phyloP scores from a whole-genome alignment of 2,797 vertebrate genomes.

The Harpagifer antarcticus region DNA sequence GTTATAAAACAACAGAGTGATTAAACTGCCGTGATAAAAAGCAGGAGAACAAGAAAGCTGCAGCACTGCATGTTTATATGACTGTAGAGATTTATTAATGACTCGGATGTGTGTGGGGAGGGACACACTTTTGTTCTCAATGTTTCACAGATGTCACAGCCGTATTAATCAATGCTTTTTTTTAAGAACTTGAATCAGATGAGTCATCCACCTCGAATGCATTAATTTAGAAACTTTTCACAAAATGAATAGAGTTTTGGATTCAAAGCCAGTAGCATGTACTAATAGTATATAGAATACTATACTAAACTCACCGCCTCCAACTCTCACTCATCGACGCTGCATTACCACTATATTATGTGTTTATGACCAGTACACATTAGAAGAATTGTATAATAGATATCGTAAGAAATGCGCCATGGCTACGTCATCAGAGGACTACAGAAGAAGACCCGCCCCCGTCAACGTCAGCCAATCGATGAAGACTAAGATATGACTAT shows the following conservation, averaged over 20 bases:
- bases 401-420: no score
- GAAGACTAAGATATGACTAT: no score
- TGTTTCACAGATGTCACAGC: background rate
- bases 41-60: constrained; percentile 29
- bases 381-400: no score
- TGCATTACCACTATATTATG: no score
- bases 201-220: background rate
- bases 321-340: no score
- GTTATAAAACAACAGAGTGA: constrained; percentile 66
- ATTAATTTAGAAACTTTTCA: background rate
- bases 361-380: no score
- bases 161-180: background rate
- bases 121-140: constrained; percentile 1
- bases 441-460: no score
- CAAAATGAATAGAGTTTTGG: background rate
- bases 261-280: no score
- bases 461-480: no score
- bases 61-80: constrained; percentile 41
- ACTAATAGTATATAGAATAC: no score
- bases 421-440: no score
- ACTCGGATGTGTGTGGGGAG: constrained; percentile 3
- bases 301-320: no score
- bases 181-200: background rate
- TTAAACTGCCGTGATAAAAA: constrained; percentile 67
- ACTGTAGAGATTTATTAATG: constrained; percentile 47